A percentile compares a stretch with the other conserved stretches of the same genome.
Conservation (phyloP, 2,797 vertebrate species). For the Macropus fuliginosus region DNA sequence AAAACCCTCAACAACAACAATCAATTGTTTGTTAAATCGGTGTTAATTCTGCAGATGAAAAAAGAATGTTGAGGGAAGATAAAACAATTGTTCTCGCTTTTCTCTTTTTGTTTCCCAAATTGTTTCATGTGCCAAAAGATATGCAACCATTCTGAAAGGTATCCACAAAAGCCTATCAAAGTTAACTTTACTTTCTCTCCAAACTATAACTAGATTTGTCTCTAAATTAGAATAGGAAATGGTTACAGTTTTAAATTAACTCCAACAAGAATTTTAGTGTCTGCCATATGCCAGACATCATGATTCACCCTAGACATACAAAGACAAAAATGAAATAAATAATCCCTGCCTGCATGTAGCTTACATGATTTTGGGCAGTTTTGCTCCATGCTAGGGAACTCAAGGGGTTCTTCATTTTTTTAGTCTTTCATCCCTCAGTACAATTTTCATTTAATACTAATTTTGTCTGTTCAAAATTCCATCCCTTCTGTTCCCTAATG, state of each 20-base stretch:
- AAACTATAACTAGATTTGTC: neutral
- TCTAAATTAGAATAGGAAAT: conserved; percentile 32
- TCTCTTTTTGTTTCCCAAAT: conserved; percentile 29
- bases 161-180: conserved; percentile 11
- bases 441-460: conserved; percentile 52
- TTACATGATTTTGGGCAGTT: neutral
- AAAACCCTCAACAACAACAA: neutral
- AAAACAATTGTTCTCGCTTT: conserved; percentile 12
- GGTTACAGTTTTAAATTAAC: neutral
- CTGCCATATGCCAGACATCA: neutral
- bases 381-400: conserved; percentile 29
- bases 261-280: neutral
- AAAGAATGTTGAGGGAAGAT: neutral
- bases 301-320: neutral
- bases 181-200: conserved; percentile 34
- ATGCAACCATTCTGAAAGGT: neutral
- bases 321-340: neutral
- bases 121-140: neutral
- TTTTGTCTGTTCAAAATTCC: conserved; percentile 33
- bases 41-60: conserved; percentile 11
- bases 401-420: conserved; percentile 54
- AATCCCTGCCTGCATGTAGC: neutral
- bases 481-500: conserved; percentile 33
- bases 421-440: conserved; percentile 16
- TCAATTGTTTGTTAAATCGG: conserved; percentile 24